These are phyloP conservation scores for Leptodactylus fuscus DNA, from an alignment of 2,113 vertebrate genomes.

Conservation along the genomic window DNA sequence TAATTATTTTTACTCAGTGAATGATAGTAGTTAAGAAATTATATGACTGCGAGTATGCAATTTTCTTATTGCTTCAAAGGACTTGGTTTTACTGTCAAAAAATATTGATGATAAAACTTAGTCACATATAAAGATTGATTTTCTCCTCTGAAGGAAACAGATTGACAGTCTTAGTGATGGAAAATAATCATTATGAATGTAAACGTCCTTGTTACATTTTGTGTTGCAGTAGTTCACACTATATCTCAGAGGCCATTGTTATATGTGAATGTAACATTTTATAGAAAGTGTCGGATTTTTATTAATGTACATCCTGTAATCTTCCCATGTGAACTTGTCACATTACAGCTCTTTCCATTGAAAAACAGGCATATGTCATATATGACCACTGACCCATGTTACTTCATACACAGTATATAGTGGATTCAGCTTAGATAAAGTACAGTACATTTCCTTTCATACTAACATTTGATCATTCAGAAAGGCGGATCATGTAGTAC, in stretches of 20 bases:
- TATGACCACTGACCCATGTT: neutral
- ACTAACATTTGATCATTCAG: neutral
- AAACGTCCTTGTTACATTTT: neutral
- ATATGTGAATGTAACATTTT: neutral
- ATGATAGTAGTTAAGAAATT: neutral
- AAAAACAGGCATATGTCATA: neutral
- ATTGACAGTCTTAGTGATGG: neutral
- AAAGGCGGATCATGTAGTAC: too few relatives aligned
- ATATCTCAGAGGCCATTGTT: neutral
- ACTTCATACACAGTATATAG: neutral
- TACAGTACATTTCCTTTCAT: neutral
- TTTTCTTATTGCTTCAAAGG: neutral
- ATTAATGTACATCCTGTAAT: neutral
- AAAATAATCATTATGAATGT: neutral
- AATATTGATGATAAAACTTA: neutral
- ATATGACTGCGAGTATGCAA: neutral
- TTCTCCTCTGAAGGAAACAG: neutral
- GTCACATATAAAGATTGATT: conserved; percentile 25
- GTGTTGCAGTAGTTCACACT: neutral
- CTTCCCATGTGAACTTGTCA: neutral
- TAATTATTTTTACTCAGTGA: neutral
- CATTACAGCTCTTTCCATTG: neutral
- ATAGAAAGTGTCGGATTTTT: too few relatives aligned
- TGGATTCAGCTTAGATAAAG: neutral
- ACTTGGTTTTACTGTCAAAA: neutral